These are phyloP conservation scores for Meloidogyne floridensis DNA, from an alignment of 1,140 invertebrate genomes.

Conservation along the genomic window DNA sequence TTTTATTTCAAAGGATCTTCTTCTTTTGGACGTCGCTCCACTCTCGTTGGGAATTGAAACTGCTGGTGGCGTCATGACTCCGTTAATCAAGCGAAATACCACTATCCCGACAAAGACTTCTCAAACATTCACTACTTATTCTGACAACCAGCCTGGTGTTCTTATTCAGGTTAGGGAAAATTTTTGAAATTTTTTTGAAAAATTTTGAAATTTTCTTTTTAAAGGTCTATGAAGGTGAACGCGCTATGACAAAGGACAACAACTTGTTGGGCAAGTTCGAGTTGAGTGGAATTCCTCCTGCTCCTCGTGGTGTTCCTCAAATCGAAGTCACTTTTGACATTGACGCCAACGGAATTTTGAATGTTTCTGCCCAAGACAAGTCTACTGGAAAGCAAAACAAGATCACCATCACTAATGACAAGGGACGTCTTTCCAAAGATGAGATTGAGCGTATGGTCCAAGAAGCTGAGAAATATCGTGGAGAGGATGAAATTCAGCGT, in stretches of 20 bases:
- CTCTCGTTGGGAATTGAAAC: conserved; percentile 94
- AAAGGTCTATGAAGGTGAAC: conserved; percentile 50
- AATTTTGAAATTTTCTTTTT: conserved; percentile 38
- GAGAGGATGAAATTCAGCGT: conserved; percentile 88
- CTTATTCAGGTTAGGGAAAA: conserved; percentile 38
- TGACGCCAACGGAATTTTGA: conserved; percentile 98
- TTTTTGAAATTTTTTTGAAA: conserved; percentile 63
- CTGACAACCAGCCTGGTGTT: conserved; percentile 50
- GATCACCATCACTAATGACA: conserved; percentile 88
- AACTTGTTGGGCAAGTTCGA: conserved; percentile 67
- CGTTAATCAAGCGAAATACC: conserved; percentile 85
- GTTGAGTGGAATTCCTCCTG: conserved; percentile 72
- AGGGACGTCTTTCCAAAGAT: conserved; percentile 90
- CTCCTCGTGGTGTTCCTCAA: conserved; percentile 70
- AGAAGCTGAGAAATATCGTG: conserved; percentile 89
- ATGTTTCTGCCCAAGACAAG: conserved; percentile 76
- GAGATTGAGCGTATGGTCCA: conserved; percentile 97
- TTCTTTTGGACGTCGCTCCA: conserved; percentile 89
- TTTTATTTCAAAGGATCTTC: conserved; percentile 75
- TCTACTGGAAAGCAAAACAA: conserved; percentile 92
- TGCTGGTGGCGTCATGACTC: conserved; percentile 93
- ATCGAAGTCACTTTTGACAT: conserved; percentile 99
- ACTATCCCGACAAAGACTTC: conserved; percentile 54
- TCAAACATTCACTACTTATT: conserved; percentile 54
- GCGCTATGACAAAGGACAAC: conserved; percentile 51